phyloP scores from a whole-genome alignment of 2,888 invertebrate species.

The Nebria salina region DNA sequence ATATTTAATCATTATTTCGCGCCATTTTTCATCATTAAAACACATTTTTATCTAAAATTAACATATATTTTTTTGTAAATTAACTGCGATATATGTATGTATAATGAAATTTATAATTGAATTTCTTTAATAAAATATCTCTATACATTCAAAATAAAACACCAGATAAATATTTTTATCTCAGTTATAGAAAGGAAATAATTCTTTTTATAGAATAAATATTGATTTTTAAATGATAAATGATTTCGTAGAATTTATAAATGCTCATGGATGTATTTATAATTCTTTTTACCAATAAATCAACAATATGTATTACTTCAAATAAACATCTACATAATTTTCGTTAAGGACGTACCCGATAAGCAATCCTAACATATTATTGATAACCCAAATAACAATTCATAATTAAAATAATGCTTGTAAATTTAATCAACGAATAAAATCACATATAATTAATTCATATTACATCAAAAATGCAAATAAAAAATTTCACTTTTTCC shows the following conservation, averaged over 20 bases:
- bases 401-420: no score
- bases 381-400: no score
- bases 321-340: neutral
- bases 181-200: neutral
- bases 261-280: no score
- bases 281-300: no score
- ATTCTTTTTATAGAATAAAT: neutral
- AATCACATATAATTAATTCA: neutral
- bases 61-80: no score
- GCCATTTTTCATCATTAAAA: no score
- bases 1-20: no score
- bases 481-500: neutral
- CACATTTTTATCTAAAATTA: no score
- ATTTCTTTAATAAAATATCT: neutral
- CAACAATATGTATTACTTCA: neutral
- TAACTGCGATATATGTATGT: no score
- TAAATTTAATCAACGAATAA: neutral
- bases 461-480: neutral
- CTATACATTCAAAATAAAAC: neutral
- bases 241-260: neutral
- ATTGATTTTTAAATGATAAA: neutral
- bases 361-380: neutral
- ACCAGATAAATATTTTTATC: neutral
- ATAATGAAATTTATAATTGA: no score
- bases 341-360: neutral